phyloP scores from a whole-genome alignment of 1,140 invertebrate species.

The Apocrypta bakeri region DNA sequence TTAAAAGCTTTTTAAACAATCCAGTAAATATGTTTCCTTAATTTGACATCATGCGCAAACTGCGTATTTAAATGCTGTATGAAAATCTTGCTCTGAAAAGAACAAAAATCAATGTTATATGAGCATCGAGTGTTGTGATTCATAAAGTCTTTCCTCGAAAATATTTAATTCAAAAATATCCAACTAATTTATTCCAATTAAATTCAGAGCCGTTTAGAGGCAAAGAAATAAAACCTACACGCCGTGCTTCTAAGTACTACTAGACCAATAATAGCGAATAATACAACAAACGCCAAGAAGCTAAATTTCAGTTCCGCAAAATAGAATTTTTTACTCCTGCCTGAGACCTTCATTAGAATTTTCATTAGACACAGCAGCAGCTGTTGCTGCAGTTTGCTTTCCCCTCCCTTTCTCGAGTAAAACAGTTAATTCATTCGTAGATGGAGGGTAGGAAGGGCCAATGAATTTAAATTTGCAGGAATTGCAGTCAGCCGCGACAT shows the following conservation, averaged over 20 bases:
- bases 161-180: too few relatives aligned
- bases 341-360: conserved; percentile 40
- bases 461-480: conserved; percentile 48
- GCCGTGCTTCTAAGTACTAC: too few relatives aligned
- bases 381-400: background rate
- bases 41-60: too few relatives aligned
- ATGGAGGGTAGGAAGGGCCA: background rate
- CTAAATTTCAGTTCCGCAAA: background rate
- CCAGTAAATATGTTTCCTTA: too few relatives aligned
- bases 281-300: background rate
- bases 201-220: background rate
- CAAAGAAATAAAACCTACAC: too few relatives aligned
- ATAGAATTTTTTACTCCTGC: background rate
- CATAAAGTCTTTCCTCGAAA: too few relatives aligned
- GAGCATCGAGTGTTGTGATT: too few relatives aligned
- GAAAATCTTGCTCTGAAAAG: too few relatives aligned
- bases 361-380: conserved; percentile 29
- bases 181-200: too few relatives aligned
- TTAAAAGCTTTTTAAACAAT: too few relatives aligned
- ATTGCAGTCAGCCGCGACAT: conserved; percentile 28
- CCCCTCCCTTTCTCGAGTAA: background rate
- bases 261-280: background rate
- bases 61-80: too few relatives aligned
- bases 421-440: conserved; percentile 44
- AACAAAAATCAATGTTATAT: too few relatives aligned